A percentile compares a stretch with the other conserved stretches of the same genome.
Evolutionary conservation across 2,113 vertebrate genomes (phyloP).

Genomic region (Tragelaphus imberbis): DNA sequence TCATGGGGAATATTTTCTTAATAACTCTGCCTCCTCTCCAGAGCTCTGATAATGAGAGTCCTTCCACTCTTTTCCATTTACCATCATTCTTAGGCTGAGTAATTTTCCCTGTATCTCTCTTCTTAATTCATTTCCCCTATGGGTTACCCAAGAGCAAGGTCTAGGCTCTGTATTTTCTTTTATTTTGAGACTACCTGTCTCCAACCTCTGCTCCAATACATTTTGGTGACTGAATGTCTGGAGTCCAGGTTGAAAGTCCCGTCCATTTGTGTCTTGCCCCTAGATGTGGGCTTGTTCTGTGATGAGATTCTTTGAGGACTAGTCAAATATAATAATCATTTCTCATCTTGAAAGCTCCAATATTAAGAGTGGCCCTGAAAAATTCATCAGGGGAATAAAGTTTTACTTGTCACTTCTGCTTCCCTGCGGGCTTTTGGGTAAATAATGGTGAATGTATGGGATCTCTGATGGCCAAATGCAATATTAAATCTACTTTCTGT

Average conservation of each 20-base stretch:
- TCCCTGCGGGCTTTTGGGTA: constrained; percentile 31
- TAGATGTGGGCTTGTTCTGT: background rate
- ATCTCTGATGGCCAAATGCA: constrained; percentile 23
- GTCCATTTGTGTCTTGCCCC: background rate
- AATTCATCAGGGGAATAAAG: constrained; percentile 56
- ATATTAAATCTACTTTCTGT: constrained; percentile 50
- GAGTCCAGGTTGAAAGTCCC: background rate
- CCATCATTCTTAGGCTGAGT: background rate
- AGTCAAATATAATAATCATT: constrained; percentile 14
- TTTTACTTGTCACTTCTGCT: constrained; percentile 26
- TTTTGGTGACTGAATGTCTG: constrained; percentile 22
- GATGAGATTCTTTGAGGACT: constrained; percentile 22
- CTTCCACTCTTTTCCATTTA: background rate
- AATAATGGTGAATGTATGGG: constrained; percentile 4
- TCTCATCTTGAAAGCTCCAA: constrained; percentile 34
- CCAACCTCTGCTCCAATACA: background rate
- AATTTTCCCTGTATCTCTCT: background rate
- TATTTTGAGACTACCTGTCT: background rate
- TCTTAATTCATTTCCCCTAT: background rate
- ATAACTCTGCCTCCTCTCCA: background rate
- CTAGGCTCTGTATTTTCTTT: background rate
- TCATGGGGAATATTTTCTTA: background rate
- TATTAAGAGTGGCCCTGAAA: constrained; percentile 50
- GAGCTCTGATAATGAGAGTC: background rate
- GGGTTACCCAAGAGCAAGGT: background rate